Evolutionary conservation across 2,797 vertebrate species (phyloP).

Genomic region (Chelonia mydas): DNA sequence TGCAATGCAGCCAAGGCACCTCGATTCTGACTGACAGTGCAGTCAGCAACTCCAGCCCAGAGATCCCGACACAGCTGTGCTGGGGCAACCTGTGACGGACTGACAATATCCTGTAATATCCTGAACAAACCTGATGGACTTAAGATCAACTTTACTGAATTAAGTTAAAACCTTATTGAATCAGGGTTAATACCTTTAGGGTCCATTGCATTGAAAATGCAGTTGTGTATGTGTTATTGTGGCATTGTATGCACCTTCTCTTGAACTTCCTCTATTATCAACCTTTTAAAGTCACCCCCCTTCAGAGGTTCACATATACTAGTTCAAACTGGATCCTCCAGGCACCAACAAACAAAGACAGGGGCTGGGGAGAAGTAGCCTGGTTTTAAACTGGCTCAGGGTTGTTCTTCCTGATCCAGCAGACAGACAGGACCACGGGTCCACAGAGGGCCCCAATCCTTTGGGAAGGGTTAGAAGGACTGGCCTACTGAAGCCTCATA

Average conservation of each 20-base stretch:
- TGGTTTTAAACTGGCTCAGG: neutral
- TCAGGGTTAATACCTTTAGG: neutral
- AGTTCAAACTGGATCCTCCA: neutral
- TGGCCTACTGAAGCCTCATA: neutral
- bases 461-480: neutral
- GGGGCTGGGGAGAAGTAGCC: neutral
- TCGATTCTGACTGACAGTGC: neutral
- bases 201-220: neutral
- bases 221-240: neutral
- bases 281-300: neutral
- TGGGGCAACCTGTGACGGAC: neutral
- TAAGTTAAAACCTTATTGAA: neutral
- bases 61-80: neutral
- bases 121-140: neutral
- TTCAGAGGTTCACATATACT: neutral
- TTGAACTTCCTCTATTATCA: neutral
- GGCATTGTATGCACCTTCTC: neutral
- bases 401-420: neutral
- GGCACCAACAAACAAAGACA: neutral
- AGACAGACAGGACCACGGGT: neutral
- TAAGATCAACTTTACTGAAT: neutral
- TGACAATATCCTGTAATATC: neutral
- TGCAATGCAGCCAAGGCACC: neutral
- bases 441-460: neutral
- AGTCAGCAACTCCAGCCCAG: neutral